Evolutionary conservation across 1,140 invertebrate genomes (phyloP), one percentile per base, ranked within the genome.

Genomic region (Calycopis cecrops): DNA sequence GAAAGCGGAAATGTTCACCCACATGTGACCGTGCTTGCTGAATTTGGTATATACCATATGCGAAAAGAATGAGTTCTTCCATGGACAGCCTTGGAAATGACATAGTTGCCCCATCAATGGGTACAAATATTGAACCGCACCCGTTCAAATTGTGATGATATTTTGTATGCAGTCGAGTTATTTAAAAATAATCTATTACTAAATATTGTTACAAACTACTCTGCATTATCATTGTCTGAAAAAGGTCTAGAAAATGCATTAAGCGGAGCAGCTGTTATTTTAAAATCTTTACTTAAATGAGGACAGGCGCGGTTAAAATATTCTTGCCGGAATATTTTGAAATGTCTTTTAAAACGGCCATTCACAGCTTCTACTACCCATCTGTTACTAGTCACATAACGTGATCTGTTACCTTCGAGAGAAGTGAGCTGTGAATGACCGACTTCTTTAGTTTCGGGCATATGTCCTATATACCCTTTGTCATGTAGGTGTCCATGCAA

Each of bases 341-440:
- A 65, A 49, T n/a, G n/a, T 68, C 62, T 37, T 57, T 67, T 67
- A 42, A 67, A 59, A 54, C 59, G 47, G 16, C 62, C 59, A 62
- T 62, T 48, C 47, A 48, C 18, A 17, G n/a, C n/a, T n/a, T n/a
- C n/a, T n/a, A n/a, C n/a, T n/a, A n/a, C n/a, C n/a, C n/a, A n/a
- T n/a, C n/a, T 48, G 8, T 48, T 48, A 28, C 21, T 48, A 7
- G 47, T 48, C 0, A 48, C 47, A 48, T 21, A 48, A 2, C 18
- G 51, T 51, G 50, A 57, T 49, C 42, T 57, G 28, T 66, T 66
- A 8, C 51, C 64, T 49, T 60, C 35, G 28, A 66, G 55, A n/a
- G 64, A 60, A 21, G 60, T 55, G 1, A 66, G 64, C 53, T 66
- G 64, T 50, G 52, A 54, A 44, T 66, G 56, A 34, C 64, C 58